These are phyloP conservation scores for Myotis lucifugus DNA, from an alignment of 2,113 vertebrate species.

Conservation along the genomic window DNA sequence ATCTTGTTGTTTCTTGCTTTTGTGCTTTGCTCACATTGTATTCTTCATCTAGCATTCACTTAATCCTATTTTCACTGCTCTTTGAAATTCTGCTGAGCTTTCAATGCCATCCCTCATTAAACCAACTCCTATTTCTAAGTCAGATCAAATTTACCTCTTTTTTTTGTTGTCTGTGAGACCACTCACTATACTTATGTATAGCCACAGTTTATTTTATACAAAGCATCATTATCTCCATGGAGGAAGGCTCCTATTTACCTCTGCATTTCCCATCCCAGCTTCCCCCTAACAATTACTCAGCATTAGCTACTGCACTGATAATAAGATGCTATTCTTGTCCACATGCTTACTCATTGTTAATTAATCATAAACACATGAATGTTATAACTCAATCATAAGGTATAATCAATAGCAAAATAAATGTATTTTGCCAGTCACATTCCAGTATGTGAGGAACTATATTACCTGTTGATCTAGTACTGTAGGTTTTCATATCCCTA, in stretches of 20 bases:
- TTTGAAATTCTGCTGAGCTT: constrained; percentile 10
- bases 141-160: background rate
- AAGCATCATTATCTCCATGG: background rate
- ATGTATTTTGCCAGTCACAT: background rate
- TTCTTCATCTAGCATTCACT: background rate
- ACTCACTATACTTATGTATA: background rate
- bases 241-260: background rate
- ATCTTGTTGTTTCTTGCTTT: background rate
- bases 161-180: background rate
- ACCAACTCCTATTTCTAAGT: background rate
- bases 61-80: background rate
- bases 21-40: background rate
- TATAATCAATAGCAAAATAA: background rate
- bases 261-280: background rate
- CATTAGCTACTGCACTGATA: background rate
- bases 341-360: background rate
- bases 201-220: background rate
- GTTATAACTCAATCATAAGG: background rate
- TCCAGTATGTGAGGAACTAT: background rate
- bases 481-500: background rate
- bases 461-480: background rate
- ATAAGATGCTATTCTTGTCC: background rate
- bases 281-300: background rate
- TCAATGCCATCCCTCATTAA: background rate
- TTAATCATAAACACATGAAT: background rate